Evolutionary conservation across 2,888 invertebrate genomes (phyloP).

Genomic region (Cephus spinipes): DNA sequence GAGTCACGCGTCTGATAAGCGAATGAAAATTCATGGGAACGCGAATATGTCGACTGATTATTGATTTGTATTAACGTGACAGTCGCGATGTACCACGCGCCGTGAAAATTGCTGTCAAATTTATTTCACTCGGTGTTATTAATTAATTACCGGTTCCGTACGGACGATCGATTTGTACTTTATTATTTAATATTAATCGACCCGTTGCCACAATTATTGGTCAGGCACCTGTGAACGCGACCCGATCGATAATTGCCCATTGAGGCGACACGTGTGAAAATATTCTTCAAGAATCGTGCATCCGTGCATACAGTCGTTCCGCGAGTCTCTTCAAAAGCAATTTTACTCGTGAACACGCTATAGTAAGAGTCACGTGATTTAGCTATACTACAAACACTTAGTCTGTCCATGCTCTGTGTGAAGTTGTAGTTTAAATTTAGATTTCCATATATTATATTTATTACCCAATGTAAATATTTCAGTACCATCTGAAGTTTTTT

Average conservation of each 20-base stretch:
- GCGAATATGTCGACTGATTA: conserved; percentile 21
- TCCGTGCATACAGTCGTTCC: neutral
- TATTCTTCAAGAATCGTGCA: neutral
- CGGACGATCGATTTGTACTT: neutral
- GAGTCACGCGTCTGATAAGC: neutral
- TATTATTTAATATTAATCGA: neutral
- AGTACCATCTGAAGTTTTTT: neutral
- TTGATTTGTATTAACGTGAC: conserved; percentile 39
- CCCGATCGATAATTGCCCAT: neutral
- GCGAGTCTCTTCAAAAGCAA: neutral
- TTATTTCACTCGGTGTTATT: neutral
- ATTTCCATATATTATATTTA: neutral
- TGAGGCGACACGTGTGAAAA: neutral
- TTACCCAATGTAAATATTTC: neutral
- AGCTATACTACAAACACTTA: neutral
- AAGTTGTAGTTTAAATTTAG: neutral
- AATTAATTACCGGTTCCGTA: neutral
- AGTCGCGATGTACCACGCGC: conserved; percentile 32
- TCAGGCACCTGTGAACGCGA: neutral
- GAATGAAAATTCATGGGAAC: neutral
- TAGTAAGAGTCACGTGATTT: neutral
- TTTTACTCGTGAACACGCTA: neutral
- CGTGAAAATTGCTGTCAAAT: neutral
- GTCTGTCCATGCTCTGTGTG: neutral
- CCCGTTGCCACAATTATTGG: neutral